Evolutionary conservation across 2,888 invertebrate species (phyloP).

Genomic region (Phengaris arion): DNA sequence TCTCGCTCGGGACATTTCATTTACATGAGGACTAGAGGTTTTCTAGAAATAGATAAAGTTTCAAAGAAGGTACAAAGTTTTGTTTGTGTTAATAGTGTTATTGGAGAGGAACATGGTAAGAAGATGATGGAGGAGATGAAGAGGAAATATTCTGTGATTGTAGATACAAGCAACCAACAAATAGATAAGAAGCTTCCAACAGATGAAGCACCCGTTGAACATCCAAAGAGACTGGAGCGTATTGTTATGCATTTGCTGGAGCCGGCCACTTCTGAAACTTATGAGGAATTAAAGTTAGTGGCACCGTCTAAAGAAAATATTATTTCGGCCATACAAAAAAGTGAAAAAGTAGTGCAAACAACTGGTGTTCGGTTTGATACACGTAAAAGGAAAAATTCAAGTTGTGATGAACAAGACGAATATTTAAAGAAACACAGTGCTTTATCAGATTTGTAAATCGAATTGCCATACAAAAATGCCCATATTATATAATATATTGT

Average conservation of each 20-base stretch:
- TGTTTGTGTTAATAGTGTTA: constrained; percentile 90
- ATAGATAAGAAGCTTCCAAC: constrained; percentile 45
- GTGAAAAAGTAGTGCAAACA: constrained; percentile 69
- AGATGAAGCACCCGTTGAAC: constrained; percentile 80
- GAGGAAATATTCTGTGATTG: constrained; percentile 85
- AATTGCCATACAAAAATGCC: background rate
- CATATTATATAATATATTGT: background rate
- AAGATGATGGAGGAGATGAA: constrained; percentile 89
- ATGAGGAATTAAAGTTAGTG: constrained; percentile 64
- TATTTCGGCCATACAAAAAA: constrained; percentile 70
- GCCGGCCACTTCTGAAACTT: constrained; percentile 57
- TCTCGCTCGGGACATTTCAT: constrained; percentile 91
- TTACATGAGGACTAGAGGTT: constrained; percentile 90
- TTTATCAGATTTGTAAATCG: constrained; percentile 33
- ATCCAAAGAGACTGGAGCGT: constrained; percentile 84
- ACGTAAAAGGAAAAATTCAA: constrained; percentile 64
- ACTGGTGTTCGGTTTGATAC: constrained; percentile 68
- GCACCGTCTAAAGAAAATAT: constrained; percentile 73
- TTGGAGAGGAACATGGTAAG: constrained; percentile 87
- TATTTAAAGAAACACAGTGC: constrained; percentile 59
- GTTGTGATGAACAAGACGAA: constrained; percentile 54
- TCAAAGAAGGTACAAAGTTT: constrained; percentile 90
- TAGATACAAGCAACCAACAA: constrained; percentile 72
- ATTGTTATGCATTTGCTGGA: constrained; percentile 84
- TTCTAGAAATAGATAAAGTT: constrained; percentile 87